Evolutionary conservation across 2,113 vertebrate species (phyloP), one percentile per base, ranked within the genome.

Genomic region (Bostrychus sinensis): DNA sequence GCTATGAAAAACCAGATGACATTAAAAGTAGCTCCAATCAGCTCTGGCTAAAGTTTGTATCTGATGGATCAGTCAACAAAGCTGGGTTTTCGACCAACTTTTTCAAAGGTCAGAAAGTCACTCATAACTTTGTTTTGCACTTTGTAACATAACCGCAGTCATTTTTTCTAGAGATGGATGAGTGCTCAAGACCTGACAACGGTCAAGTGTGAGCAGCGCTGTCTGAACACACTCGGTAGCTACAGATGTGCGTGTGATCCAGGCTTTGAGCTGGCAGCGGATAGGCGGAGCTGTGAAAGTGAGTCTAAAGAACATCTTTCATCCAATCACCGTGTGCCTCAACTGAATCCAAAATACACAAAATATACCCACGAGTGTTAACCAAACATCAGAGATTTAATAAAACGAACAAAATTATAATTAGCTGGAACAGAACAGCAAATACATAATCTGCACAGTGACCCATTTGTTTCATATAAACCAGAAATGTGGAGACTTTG

Each of bases 41-140:
- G 83, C 92, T 99, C 75, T 98, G 96, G 96, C 95, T 99, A 93
- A 98, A 98, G 82, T 99, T 99, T 11, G 95, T 98, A 59, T 99
- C 96, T 0, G 97, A 98, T 1, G 95, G 96, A 2, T 98, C 96
- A 12, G 97, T 98, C 85, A 98, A 98, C 93, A 98, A 98, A 67
- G 96, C 96, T 0, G 96, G 97, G 2, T 99, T 99, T 0, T 95
- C 96, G 0, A 95, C 96, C 68, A 96, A 95, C 89, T 98, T 96
- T 83, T 99, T 99, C 90, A 98, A 98, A 96, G 97, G 97, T 98
- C 57, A 82, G 86, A 43, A 62, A 28, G 80, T 41, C 59, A 56
- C 26, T 56, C 39, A 62, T 42, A 48, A 55, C 32, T 75, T n/a
- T 45, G 7, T 16, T 22, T 26, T 19, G 11, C 61, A 62, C 14